Conservation (phyloP, 2,113 vertebrate genomes). For the Promerops cafer region DNA sequence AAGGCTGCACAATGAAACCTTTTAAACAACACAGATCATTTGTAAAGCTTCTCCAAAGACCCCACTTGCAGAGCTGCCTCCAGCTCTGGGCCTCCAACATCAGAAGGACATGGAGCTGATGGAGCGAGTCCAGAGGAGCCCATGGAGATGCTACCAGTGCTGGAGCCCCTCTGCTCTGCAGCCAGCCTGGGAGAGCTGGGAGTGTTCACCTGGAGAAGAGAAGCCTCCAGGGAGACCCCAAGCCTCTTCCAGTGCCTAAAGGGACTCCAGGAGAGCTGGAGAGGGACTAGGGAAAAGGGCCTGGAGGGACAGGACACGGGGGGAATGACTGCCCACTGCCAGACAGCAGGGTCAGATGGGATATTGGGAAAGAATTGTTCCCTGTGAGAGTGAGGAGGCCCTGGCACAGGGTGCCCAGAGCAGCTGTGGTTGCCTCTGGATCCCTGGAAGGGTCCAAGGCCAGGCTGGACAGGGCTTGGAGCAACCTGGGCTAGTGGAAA, state of each 20-base stretch:
- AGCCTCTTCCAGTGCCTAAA: neutral
- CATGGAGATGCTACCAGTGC: neutral
- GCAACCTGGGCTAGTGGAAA: too few species aligned
- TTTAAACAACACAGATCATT: neutral
- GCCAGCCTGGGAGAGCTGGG: neutral
- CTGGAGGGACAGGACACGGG: neutral
- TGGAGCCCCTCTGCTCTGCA: neutral
- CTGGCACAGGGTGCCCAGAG: neutral
- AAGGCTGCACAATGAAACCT: neutral
- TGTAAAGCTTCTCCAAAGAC: neutral
- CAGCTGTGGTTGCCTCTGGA: neutral
- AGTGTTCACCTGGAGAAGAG: neutral
- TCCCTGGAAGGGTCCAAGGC: neutral
- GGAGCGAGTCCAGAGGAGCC: neutral
- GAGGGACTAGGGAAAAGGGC: neutral
- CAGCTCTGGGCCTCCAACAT: neutral
- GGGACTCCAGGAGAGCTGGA: neutral
- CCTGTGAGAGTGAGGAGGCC: neutral
- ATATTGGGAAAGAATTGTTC: neutral
- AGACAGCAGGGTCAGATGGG: neutral
- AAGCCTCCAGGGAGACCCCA: neutral
- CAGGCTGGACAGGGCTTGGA: accelerated
- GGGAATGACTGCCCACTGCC: neutral
- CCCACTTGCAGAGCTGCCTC: neutral
- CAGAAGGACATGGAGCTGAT: neutral